Conservation (phyloP, 2,888 invertebrate species). For the Epirrita christyi region DNA sequence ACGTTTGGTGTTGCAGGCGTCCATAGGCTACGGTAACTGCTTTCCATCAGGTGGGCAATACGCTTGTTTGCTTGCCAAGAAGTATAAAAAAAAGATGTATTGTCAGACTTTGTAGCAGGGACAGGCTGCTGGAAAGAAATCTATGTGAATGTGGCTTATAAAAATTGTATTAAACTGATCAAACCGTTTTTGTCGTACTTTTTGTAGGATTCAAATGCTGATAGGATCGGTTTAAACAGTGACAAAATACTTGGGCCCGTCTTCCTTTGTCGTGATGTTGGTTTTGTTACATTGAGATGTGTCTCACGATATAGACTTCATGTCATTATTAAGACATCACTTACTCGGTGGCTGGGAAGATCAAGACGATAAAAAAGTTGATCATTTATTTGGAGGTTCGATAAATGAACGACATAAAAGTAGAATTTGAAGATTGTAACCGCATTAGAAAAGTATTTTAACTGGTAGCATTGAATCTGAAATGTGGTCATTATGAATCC, state of each 20-base stretch:
- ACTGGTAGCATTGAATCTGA: too few species aligned
- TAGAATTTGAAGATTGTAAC: slow-evolving; percentile 29
- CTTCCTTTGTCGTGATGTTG: slow-evolving; percentile 74
- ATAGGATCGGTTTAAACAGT: slow-evolving; percentile 80
- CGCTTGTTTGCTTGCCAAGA: too few species aligned
- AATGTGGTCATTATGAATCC: too few species aligned
- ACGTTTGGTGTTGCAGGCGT: too few species aligned
- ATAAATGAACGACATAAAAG: slow-evolving; percentile 53
- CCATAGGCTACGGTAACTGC: too few species aligned
- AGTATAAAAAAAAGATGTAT: too few species aligned
- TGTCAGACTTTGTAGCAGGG: too few species aligned
- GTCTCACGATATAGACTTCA: slow-evolving; percentile 76
- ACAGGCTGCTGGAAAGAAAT: too few species aligned
- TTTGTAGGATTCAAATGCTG: slow-evolving; percentile 63
- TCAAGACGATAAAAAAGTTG: slow-evolving; percentile 67
- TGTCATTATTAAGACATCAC: slow-evolving; percentile 84
- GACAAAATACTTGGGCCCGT: slow-evolving; percentile 79
- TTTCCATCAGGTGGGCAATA: too few species aligned
- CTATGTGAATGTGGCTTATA: slow-evolving; percentile 6
- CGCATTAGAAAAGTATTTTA: slow-evolving; percentile 18
- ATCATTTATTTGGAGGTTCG: slow-evolving; percentile 66
- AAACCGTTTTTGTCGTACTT: slow-evolving; percentile 45
- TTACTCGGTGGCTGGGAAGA: slow-evolving; percentile 80
- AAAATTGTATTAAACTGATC: slow-evolving; percentile 31
- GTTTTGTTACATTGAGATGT: slow-evolving; percentile 65